Conservation (phyloP, 2,797 vertebrate genomes). For the Cephalopachus bancanus region DNA sequence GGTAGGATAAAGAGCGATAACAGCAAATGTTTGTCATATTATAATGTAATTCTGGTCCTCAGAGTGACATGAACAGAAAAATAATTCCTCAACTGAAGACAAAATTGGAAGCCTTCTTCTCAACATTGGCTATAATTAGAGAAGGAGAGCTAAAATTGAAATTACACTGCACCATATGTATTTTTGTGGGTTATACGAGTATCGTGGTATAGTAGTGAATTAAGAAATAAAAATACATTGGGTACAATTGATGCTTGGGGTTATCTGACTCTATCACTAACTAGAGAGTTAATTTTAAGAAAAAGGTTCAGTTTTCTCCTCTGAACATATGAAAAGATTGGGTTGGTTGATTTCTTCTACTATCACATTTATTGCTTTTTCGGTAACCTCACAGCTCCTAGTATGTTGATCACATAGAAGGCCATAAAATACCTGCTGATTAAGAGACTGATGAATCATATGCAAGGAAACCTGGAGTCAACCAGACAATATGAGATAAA, state of each 20-base stretch:
- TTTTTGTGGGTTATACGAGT: neutral
- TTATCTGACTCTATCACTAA: neutral
- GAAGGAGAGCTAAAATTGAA: neutral
- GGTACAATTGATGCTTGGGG: neutral
- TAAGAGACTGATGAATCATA: neutral
- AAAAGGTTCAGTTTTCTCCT: neutral
- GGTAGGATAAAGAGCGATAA: neutral
- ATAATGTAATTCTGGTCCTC: neutral
- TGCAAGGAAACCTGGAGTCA: neutral
- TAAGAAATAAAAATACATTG: neutral
- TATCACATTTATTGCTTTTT: neutral
- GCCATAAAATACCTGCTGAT: neutral
- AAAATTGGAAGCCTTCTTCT: neutral
- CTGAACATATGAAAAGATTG: neutral
- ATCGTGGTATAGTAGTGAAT: neutral
- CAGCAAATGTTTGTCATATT: neutral
- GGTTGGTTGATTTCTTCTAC: neutral
- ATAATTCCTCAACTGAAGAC: neutral
- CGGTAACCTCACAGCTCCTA: neutral
- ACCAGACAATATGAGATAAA: neutral
- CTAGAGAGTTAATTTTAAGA: neutral
- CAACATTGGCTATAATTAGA: neutral
- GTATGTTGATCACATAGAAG: neutral
- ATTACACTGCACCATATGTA: neutral
- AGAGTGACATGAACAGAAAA: neutral